Base-by-base conservation (phyloP, 2,888 invertebrate species). In the Chrysolina haemoptera region DNA sequence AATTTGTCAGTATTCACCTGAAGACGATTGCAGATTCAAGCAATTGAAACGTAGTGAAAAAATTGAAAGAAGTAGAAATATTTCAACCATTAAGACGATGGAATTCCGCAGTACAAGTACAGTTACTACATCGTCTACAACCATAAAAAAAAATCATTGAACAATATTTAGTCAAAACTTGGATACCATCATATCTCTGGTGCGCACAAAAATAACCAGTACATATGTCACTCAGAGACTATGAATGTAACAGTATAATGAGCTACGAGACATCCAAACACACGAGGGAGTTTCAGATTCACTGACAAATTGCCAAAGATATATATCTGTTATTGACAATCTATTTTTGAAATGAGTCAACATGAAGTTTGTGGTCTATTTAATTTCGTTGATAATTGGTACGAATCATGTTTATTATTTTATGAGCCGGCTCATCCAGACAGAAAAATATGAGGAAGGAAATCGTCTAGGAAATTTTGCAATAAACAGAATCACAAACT, bases 221-320 rank as follows among this genome's bases (percentile, higher is more conserved):
- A 11, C 53, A 53, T 20, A 53, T 53, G 20, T 53, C 53, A 53
- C 11, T 18, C 53, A 18, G 9, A 12, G 9, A 20, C 46, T 20
- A 14, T 59, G 1, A 59, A 22, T 22, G 22, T 46, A 46, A 65
- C 20, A n/a, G n/a, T 65, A 63, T 63, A 40, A 63, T 40, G 22
- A 62, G 20, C 46, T 65, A 46, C 48, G 46, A 43, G 20, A 53
- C 48, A 66, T 50, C 20, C 40, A 11, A 55, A 55, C 53, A 55
- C 20, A 20, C 12, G 59, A 59, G 55, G 66, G 53, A 35, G 41
- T 63, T 63, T 53, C 62, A 68, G 64, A 62, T 73, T 50, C 41
- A 18, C 68, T 74, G 74, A 59, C 68, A 67, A 68, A 68, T 68
- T 74, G 74, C 74, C 74, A 74, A 68, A 67, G 64, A 64, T 67